Conservation (phyloP, 2,113 vertebrate genomes). For the Cyrtonyx montezumae region DNA sequence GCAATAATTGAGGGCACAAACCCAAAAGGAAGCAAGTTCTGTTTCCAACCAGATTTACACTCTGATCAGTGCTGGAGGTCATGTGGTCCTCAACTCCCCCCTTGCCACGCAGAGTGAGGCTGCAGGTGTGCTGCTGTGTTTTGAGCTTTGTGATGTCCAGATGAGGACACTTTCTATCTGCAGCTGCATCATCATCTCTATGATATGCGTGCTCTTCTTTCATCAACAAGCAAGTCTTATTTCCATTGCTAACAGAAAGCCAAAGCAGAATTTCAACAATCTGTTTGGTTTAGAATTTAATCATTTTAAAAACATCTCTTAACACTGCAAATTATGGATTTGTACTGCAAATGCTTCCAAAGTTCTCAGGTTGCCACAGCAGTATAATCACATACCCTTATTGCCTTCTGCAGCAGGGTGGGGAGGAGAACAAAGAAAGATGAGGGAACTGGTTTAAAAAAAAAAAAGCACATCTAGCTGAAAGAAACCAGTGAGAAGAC, state of each 20-base stretch:
- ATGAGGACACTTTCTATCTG: background rate
- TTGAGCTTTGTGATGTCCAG: background rate
- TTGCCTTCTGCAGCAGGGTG: accelerated
- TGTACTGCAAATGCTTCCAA: background rate
- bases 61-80: background rate
- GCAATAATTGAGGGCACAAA: constrained; percentile 14
- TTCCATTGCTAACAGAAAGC: background rate
- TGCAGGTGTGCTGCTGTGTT: background rate
- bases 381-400: background rate
- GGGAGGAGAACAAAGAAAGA: background rate
- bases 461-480: background rate
- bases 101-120: background rate
- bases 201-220: background rate
- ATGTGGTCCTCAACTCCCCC: background rate
- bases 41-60: constrained; percentile 2
- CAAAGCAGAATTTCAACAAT: background rate
- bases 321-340: background rate
- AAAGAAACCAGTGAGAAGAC: background rate
- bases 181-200: background rate
- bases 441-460: background rate
- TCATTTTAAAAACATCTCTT: background rate
- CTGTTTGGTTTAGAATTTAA: background rate
- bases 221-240: background rate
- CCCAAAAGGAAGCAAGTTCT: background rate
- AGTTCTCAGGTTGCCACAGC: background rate